Evolutionary conservation across 1,140 invertebrate genomes (phyloP), one percentile per base, ranked within the genome.

Genomic region (Caenorhabditis remanei): DNA sequence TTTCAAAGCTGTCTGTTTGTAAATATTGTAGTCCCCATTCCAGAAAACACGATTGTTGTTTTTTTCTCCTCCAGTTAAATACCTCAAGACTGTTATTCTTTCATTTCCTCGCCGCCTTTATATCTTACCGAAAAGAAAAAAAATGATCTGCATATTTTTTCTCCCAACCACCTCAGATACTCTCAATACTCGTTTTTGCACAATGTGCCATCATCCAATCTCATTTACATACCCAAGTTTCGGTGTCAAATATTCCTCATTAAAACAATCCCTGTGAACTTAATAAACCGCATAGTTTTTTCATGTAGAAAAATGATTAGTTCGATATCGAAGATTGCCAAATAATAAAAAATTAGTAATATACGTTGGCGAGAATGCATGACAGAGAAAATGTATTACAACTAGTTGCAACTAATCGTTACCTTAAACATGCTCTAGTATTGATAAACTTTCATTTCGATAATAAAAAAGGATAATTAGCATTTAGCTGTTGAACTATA

Each of bases 1-100:
- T 85, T 32, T 63, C 61, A 9, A 40, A 32, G 24, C 32, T 24
- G 16, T 11, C 21, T 85, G 46, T 85, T 63, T 65, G 61, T 85
- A 85, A 19, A 85, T 85, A 50, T 46, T 79, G 71, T 50, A 50
- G 71, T 50, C 46, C n/a, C 40, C 71, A 79, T 79, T 79, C 71
- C 71, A 79, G 46, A 79, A 48, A 79, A 71, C 65, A 43, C n/a
- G 14, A 19, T 46, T 43, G 11, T 79, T 50, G 40, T 24, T n/a
- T 48, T 41, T 79, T 50, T 50, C 40, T 9, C 53, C n/a, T 67
- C 46, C n/a, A 14, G 19, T 48, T 19, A 50, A 79, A 79, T 75
- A 75, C 50, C 50, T 55, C 82, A 43, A 43, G 56, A 58, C n/a
- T 24, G 21, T 56, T 21, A 55, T 50, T 50, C 24, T 55, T 58